Evolutionary conservation across 1,140 invertebrate genomes (phyloP).

Genomic region (Cydia amplana): DNA sequence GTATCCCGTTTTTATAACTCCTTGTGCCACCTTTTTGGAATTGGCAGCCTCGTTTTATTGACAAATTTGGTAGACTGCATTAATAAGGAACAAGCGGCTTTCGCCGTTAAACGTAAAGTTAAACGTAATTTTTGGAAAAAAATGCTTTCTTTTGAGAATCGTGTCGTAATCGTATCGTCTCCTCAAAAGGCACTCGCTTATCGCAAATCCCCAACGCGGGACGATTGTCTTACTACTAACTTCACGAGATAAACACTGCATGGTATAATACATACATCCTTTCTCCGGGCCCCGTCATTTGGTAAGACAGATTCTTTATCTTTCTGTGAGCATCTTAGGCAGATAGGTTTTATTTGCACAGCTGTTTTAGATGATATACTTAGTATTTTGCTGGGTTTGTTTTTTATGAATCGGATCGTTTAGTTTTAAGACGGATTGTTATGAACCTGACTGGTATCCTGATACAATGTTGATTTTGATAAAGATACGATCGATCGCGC

Average conservation of each 20-base stretch:
- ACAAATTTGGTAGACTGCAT: neutral
- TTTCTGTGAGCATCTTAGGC: neutral
- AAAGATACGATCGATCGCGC: too few relatives aligned
- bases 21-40: too few relatives aligned
- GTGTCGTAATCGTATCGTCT: neutral
- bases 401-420: too few relatives aligned
- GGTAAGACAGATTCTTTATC: neutral
- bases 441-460: too few relatives aligned
- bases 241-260: neutral
- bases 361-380: too few relatives aligned
- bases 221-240: constrained; percentile 3
- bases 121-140: too few relatives aligned
- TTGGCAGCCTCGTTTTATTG: too few relatives aligned
- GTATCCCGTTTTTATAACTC: too few relatives aligned
- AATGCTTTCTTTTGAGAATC: neutral
- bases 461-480: too few relatives aligned
- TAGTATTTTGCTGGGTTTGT: too few relatives aligned
- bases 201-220: neutral
- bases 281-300: neutral
- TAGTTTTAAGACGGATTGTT: too few relatives aligned
- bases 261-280: neutral
- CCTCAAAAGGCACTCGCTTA: neutral
- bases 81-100: neutral
- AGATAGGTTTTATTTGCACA: neutral
- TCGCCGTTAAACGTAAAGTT: too few relatives aligned